Evolutionary conservation across 2,113 vertebrate species (phyloP).

Genomic region (Cololabis saira): DNA sequence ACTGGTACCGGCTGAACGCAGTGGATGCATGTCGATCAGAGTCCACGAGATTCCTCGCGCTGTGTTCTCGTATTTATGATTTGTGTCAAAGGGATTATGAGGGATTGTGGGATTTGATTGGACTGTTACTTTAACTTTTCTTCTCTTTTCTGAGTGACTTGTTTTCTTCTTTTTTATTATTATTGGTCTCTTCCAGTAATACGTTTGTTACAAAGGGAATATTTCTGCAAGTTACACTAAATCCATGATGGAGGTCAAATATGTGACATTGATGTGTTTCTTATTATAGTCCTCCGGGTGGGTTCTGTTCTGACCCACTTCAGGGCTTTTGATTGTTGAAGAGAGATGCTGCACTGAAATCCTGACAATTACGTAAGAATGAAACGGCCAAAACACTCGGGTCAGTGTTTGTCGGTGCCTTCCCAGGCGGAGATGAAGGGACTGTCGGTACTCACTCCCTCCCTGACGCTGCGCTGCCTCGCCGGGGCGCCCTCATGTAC

Average conservation of each 20-base stretch:
- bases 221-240: constrained; percentile 27
- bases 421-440: constrained; percentile 46
- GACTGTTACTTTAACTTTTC: constrained; percentile 15
- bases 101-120: constrained; percentile 46
- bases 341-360: constrained; percentile 46
- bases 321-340: constrained; percentile 22
- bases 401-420: constrained; percentile 69
- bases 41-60: constrained; percentile 21
- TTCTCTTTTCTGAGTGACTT: constrained; percentile 4
- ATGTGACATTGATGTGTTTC: constrained; percentile 17
- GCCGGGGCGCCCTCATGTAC: constrained; percentile 45
- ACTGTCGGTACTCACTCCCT: constrained; percentile 25
- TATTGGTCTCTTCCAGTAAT: constrained; percentile 9
- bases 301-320: not conserved
- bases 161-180: constrained; percentile 10
- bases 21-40: constrained; percentile 36
- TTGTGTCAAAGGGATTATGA: constrained; percentile 61
- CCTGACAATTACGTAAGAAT: constrained; percentile 6
- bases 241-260: constrained; percentile 12
- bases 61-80: constrained; percentile 62
- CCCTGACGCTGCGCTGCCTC: constrained; percentile 44
- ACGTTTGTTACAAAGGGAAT: constrained; percentile 65
- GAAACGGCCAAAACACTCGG: constrained; percentile 42
- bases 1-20: constrained; percentile 17
- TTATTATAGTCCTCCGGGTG: constrained; percentile 10